Base-by-base conservation (phyloP, 1,140 invertebrate genomes). In the Scaptomyza graminum region DNA sequence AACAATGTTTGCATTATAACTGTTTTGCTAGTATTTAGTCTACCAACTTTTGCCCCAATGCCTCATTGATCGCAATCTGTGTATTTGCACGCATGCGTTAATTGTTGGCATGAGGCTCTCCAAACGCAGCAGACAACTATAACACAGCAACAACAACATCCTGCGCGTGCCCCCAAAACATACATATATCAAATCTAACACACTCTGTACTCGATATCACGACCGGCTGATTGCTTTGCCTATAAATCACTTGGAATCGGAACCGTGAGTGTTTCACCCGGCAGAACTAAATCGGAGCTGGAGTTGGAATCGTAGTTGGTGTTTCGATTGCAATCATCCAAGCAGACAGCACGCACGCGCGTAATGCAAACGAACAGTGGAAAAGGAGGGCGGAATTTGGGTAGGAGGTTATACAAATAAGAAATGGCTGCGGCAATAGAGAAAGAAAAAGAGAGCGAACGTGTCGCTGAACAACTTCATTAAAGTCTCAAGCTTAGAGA, bases 151-250 rank as follows among this genome's bases (percentile, higher is more conserved):
- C 72, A 74, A 67, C 77, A 76, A 81, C 79, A 87, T 87, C 81
- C 81, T 85, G 81, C 82, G 81, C 81, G 81, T 85, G 81, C 81
- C 81, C 81, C 81, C 82, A 87, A 85, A 85, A 81, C 82, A 87
- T 63, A 87, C 79, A 85, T 85, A 85, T 85, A 85, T 85, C 82
- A 87, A 87, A 87, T 88, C 82, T 88, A 88, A 88, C 67, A 88
- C 67, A 72, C 63, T 67, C 60, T 71, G 74, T 73, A 76, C 83
- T 68, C 82, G 82, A 85, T 85, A 85, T 85, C 83, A 79, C 79
- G 72, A 78, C 67, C 68, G 79, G 50, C 84, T 88, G 83, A 88
- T 88, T 88, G 83, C 83, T 59, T 54, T 70, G 79, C 60, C 73
- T 76, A 88, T 88, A 88, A 88, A 88, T 88, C 83, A 88, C 78